A percentile compares a stretch with the other conserved stretches of the same genome.
phyloP scores from a whole-genome alignment of 2,113 vertebrate genomes.

The Lamprologus sp. region DNA sequence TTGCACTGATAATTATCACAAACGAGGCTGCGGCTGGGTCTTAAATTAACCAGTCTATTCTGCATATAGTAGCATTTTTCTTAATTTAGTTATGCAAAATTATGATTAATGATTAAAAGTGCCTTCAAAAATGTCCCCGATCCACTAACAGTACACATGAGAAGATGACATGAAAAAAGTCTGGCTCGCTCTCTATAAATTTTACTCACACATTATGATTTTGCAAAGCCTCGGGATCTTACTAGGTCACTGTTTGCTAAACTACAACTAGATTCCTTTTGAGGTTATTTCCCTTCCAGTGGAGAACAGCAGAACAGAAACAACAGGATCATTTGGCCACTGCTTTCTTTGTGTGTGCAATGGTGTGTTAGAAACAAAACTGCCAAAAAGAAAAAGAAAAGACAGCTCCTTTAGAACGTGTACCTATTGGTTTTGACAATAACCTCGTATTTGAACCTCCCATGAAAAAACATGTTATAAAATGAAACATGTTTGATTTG shows the following conservation, averaged over 20 bases:
- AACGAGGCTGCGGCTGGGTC: neutral
- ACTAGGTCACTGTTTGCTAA: neutral
- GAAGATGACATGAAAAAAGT: neutral
- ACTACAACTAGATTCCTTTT: neutral
- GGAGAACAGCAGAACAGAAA: neutral
- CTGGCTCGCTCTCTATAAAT: neutral
- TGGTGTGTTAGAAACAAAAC: neutral
- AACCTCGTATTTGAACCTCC: neutral
- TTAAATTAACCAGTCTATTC: neutral
- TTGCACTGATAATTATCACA: neutral
- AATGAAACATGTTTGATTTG: neutral
- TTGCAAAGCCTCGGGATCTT: neutral
- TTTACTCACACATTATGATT: neutral
- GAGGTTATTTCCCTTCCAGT: neutral
- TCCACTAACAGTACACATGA: neutral
- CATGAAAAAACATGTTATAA: neutral
- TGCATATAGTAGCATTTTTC: neutral
- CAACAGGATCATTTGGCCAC: neutral
- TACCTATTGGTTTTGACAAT: neutral
- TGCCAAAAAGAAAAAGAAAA: neutral
- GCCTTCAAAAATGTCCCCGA: neutral
- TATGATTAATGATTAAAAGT: neutral
- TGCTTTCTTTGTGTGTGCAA: neutral
- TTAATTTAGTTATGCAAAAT: neutral
- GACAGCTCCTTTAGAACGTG: neutral